Conservation (phyloP, 1,140 invertebrate genomes). For the Euwallacea fornicatus region DNA sequence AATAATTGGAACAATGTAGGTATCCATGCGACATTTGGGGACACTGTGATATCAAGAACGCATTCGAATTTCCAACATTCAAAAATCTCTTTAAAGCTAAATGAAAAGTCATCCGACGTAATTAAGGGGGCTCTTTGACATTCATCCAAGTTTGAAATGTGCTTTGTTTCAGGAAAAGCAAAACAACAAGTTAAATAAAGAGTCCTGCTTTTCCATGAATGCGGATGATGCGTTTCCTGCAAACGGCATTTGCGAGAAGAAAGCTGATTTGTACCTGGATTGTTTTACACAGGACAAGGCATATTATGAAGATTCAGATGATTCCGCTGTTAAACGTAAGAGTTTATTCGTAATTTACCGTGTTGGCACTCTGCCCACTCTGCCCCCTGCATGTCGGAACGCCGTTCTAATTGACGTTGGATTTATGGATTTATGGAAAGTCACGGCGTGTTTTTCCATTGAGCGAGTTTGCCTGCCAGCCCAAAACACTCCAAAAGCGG, state of each 20-base stretch:
- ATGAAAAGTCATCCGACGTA: neutral
- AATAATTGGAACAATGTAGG: conserved; percentile 40
- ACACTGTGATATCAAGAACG: neutral
- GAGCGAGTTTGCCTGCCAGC: too few species aligned
- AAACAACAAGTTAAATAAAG: conserved; percentile 26
- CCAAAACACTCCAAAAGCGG: too few species aligned
- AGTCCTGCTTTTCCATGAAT: neutral
- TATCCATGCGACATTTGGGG: neutral
- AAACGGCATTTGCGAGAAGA: conserved; percentile 21
- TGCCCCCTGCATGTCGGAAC: too few species aligned
- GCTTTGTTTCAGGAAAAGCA: conserved; percentile 21
- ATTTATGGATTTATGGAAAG: too few species aligned
- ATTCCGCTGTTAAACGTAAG: conserved; percentile 19
- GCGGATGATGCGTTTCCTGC: conserved; percentile 12
- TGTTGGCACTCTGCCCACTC: neutral
- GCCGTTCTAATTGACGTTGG: too few species aligned
- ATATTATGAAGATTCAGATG: conserved; percentile 18
- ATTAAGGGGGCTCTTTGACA: too few species aligned
- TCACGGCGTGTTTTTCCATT: too few species aligned
- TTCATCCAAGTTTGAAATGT: neutral
- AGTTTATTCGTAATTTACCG: neutral
- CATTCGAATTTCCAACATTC: too few species aligned
- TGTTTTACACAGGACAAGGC: conserved; percentile 22
- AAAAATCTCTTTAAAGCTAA: too few species aligned
- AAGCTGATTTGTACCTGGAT: conserved; percentile 16